These are phyloP conservation scores for Cyprinella venusta DNA, from an alignment of 2,797 vertebrate species.

Conservation along the genomic window DNA sequence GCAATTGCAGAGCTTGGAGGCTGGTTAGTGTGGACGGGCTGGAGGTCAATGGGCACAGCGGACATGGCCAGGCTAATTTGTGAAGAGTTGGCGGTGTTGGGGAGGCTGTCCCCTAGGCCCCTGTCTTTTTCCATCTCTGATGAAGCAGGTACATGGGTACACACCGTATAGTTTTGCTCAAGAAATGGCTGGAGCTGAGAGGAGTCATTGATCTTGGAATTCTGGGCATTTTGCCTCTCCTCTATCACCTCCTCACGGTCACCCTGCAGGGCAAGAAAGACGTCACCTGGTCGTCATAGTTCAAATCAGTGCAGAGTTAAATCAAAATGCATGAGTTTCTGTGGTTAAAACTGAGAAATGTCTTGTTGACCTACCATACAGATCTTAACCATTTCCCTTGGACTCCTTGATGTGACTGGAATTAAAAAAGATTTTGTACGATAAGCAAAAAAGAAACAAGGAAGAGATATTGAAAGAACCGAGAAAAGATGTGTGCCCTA, in stretches of 20 bases:
- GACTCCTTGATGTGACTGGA: conserved; percentile 32
- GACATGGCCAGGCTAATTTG: conserved; percentile 70
- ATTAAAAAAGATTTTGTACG: neutral
- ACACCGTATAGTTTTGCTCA: conserved; percentile 59
- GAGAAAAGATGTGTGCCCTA: conserved; percentile 26
- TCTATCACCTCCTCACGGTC: neutral
- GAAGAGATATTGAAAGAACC: neutral
- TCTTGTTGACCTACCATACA: conserved; percentile 27
- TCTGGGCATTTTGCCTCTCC: conserved; percentile 33
- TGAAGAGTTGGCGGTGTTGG: conserved; percentile 74
- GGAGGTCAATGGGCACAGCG: conserved; percentile 6
- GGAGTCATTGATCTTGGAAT: conserved; percentile 9
- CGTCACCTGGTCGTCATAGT: neutral
- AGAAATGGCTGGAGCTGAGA: neutral
- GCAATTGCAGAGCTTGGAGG: conserved; percentile 23
- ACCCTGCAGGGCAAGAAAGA: conserved; percentile 47
- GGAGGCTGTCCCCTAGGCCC: conserved; percentile 66
- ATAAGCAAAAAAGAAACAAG: conserved; percentile 4
- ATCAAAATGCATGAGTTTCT: neutral
- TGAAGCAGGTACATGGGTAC: conserved; percentile 27
- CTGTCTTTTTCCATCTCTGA: conserved; percentile 61
- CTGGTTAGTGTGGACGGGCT: conserved; percentile 32
- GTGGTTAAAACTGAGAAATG: neutral
- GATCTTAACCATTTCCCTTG: conserved; percentile 29
- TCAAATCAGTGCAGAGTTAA: neutral